Base-by-base conservation (phyloP, 2,797 vertebrate genomes). In the Rhinogobio ventralis region DNA sequence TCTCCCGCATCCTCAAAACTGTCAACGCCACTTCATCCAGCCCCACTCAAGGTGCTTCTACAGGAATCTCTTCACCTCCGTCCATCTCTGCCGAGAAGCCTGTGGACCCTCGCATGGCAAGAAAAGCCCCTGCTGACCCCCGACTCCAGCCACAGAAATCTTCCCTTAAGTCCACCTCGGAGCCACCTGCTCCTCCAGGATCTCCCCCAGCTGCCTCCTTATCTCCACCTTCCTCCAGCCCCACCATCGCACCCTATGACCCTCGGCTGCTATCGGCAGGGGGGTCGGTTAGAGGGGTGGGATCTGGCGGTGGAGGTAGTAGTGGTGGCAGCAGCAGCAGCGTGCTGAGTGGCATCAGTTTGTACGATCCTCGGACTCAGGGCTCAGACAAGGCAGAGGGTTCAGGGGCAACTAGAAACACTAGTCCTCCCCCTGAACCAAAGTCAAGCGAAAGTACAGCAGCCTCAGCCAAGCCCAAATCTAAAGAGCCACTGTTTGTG, bases 1-100 rank as follows among this genome's bases (percentile, higher is more conserved):
- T 99, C 0, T 98, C 97, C 1, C 95, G 97, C 13, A 97, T 99
- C 51, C 91, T 99, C 49, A 97, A 99, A 90, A 98, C 96, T 0
- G 97, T 98, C 42, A 96, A 93, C 0, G 93, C 86, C 71, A 78
- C 91, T 0, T 89, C 93, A 0, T 94, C 96, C 45, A 85, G 95
- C 79, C 89, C 95, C 0, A 90, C 72, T 39, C 83, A 82, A 62
- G 69, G 0, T 85, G 81, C 17, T 74, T 91, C 28, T 76, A 69
- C 92, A 0, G 75, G 88, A 20, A 80, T 94, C 14, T 82, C 87
- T 14, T 88, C 91, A 4, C 79, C 93, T 33, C 88, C 93, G 20
- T 9, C 93, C 0, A 7, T 87, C 1, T 77, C 92, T 4, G 72
- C 93, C 0, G 97, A 98, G 20, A 98, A 98, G 79, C 97, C 96